Evolutionary conservation across 2,797 vertebrate genomes (phyloP), one percentile per base, ranked within the genome.

Genomic region (Synanceia verrucosa): DNA sequence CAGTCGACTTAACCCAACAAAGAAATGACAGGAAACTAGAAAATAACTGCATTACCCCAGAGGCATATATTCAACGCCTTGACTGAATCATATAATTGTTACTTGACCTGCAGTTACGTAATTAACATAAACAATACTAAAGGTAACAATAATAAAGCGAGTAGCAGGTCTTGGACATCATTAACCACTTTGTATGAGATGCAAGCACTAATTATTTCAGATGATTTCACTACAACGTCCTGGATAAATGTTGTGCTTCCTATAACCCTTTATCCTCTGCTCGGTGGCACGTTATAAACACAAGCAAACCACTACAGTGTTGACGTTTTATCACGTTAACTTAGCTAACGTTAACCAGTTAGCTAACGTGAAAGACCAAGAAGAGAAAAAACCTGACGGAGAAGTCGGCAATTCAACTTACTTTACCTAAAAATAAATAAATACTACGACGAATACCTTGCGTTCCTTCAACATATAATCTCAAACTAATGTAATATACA

Each of bases 351-450:
- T 62, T 31, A 69, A n/a, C n/a, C n/a, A 71, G 74, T 90, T 90
- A 90, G 91, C 91, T 84, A 69, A 78, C 82, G 68, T 58, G 31
- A 55, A 70, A 63, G 82, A 70, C 59, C 26, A 26, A 78, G 64
- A 79, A 48, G 58, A 86, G 46, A 75, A 59, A 65, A 80, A 73
- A 65, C 41, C 65, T 58, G 48, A 78, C 70, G 48, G 16, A 76
- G 61, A 91, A 89, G 81, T 91, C 71, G 71, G 26, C 2, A 71
- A 34, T 21, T n/a, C 72, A 91, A 90, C 85, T 89, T 88, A 81
- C 70, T 87, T 87, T 87, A 89, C 82, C 86, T 89, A 19, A 51
- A 85, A 87, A 66, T 62, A 58, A 81, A 78, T 56, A 67, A 59
- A 74, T 18, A 55, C 58, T 51, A 50, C 51, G 33, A 61, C 36